Base-by-base conservation (phyloP, 1,140 invertebrate species). In the Hypothenemus hampei region DNA sequence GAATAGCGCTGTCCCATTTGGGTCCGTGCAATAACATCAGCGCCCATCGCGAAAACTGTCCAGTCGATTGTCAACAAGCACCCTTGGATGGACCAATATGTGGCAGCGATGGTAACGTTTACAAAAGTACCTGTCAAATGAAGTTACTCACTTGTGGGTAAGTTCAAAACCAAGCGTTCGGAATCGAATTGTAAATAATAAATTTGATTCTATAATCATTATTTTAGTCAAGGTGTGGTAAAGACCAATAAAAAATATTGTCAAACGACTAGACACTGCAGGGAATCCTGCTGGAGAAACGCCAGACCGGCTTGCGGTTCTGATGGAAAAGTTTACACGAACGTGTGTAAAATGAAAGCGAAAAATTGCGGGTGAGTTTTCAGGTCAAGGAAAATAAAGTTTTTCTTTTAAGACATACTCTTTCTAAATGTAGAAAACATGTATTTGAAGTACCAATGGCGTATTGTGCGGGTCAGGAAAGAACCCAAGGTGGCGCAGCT, bases 61-160 rank as follows among this genome's bases (percentile, higher is more conserved):
- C 91, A 1, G 83, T 90, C 1, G 84, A 87, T 55, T 93, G 91
- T 67, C 84, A 86, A 13, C 83, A 82, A 61, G 87, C 87, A 0
- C 88, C 88, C 0, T 76, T 85, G 37, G 89, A 92, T 65, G 89
- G 90, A 13, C 91, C 91, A 0, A 84, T 96, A 59, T 97, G 93
- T 68, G 93, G 88, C 7, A 90, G 84, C 46, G 89, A 97, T 69
- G 91, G 92, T 21, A 91, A 91, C 64, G 91, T 94, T 0, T 97
- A 97, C 76, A 87, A 86, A 64, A 95, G 86, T 51, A 92, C 90
- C 4, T 97, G 94, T 69, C 86, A 93, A 62, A 92, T 97, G 88
- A 91, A 91, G 67, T 77, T 89, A 41, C 75, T 88, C 3, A 94
- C 91, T 35, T 94, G 91, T 72, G 88, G 89, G 85, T 90, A 77